phyloP scores from a whole-genome alignment of 2,888 invertebrate genomes.

The Horisme vitalbata region DNA sequence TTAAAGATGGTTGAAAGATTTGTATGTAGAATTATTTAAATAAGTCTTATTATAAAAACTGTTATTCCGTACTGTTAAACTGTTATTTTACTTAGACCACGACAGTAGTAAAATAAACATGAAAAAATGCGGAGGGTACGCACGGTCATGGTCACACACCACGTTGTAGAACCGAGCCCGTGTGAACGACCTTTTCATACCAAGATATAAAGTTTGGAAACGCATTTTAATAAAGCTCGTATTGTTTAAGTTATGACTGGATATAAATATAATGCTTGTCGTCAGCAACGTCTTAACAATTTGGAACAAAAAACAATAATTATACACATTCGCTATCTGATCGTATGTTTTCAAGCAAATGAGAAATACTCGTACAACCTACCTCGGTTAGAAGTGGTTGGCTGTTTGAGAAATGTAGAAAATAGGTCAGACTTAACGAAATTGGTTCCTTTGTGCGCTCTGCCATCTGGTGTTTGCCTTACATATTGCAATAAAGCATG shows the following conservation, averaged over 20 bases:
- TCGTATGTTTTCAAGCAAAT: constrained; percentile 30
- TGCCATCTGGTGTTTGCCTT: constrained; percentile 7
- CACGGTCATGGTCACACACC: constrained; percentile 65
- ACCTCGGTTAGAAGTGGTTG: background rate
- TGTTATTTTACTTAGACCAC: too few relatives aligned
- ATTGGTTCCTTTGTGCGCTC: constrained; percentile 2
- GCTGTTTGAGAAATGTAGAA: background rate
- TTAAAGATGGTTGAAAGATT: too few relatives aligned
- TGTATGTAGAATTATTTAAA: too few relatives aligned
- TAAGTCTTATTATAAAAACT: too few relatives aligned
- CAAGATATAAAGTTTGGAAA: constrained; percentile 74
- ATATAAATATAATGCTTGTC: constrained; percentile 62
- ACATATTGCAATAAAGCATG: constrained; percentile 10
- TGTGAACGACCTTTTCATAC: constrained; percentile 74
- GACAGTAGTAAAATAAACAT: constrained; percentile 3
- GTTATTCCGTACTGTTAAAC: too few relatives aligned
- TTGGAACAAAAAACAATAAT: constrained; percentile 39
- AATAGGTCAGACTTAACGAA: constrained; percentile 5
- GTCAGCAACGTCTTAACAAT: constrained; percentile 46
- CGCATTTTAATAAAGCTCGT: constrained; percentile 74
- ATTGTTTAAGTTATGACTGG: constrained; percentile 67
- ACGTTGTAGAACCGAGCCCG: constrained; percentile 54
- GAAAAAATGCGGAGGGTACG: constrained; percentile 48
- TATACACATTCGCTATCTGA: constrained; percentile 32
- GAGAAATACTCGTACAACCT: background rate